A percentile compares a stretch with the other conserved stretches of the same genome.
Conservation (phyloP, 1,140 invertebrate genomes). For the Drosophila arizonae region DNA sequence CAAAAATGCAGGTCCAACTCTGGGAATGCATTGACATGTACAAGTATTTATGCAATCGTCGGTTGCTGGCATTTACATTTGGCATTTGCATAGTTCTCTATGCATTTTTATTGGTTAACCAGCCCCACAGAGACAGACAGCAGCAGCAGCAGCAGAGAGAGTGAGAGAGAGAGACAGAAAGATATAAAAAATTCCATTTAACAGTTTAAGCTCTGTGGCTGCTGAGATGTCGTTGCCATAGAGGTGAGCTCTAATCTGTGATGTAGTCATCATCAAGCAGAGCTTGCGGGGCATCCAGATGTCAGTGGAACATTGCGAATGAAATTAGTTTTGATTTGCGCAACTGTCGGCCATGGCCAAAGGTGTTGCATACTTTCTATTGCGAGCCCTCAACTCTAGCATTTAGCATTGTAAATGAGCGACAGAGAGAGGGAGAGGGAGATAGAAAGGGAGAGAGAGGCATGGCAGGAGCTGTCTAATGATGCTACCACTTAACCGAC, state of each 20-base stretch:
- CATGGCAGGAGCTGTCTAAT: slow-evolving; percentile 9
- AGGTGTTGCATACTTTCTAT: slow-evolving; percentile 55
- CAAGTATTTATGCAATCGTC: slow-evolving; percentile 61
- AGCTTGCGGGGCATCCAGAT: not conserved
- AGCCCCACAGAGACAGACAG: slow-evolving; percentile 5
- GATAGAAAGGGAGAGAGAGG: no score
- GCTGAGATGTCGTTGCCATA: slow-evolving; percentile 11
- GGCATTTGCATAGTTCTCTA: slow-evolving; percentile 66
- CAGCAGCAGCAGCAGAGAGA: not conserved
- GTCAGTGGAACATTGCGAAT: slow-evolving; percentile 33
- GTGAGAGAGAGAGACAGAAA: not conserved
- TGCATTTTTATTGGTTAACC: slow-evolving; percentile 66
- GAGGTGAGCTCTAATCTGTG: slow-evolving; percentile 36
- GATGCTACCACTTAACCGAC: slow-evolving; percentile 17
- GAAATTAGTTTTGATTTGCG: slow-evolving; percentile 67
- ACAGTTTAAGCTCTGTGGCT: slow-evolving; percentile 50
- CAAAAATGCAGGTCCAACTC: slow-evolving; percentile 62
- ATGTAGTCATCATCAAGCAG: slow-evolving; percentile 16
- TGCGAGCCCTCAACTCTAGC: slow-evolving; percentile 28
- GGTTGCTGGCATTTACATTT: slow-evolving; percentile 64
- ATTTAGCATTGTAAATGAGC: slow-evolving; percentile 57
- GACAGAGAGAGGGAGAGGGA: not conserved
- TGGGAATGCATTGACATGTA: slow-evolving; percentile 59
- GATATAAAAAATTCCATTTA: slow-evolving; percentile 60
- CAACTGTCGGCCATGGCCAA: slow-evolving; percentile 19